Conservation (phyloP, 2,888 invertebrate genomes). For the Nephrocerus scutellatus region DNA sequence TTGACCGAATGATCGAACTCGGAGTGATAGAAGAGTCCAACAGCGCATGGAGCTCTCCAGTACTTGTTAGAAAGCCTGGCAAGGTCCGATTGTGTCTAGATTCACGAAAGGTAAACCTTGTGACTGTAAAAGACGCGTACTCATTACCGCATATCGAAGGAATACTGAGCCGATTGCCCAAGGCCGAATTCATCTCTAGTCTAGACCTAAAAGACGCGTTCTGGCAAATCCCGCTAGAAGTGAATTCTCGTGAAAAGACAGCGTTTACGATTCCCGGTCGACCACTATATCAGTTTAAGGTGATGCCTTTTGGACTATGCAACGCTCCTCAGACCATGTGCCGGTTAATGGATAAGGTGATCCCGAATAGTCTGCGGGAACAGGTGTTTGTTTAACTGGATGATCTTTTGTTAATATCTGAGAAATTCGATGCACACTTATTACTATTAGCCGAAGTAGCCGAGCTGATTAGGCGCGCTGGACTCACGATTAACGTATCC, state of each 20-base stretch:
- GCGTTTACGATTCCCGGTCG: no score
- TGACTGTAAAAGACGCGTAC: constrained; percentile 23
- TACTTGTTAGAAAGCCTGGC: constrained; percentile 27
- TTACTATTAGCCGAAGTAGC: no score
- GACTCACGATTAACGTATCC: no score
- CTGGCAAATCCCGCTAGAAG: constrained; percentile 4
- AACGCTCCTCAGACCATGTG: constrained; percentile 9
- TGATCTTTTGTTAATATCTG: no score
- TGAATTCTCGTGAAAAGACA: constrained; percentile 12
- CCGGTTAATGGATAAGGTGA: constrained; percentile 14
- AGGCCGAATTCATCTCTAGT: constrained; percentile 15
- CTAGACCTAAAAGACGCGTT: constrained; percentile 17
- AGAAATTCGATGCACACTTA: no score
- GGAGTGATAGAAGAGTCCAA: constrained; percentile 31
- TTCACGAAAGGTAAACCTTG: constrained; percentile 30
- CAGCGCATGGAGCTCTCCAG: constrained; percentile 32
- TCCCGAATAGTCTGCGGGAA: no score
- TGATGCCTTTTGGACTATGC: constrained; percentile 10
- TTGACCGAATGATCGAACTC: constrained; percentile 31
- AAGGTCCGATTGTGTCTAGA: constrained; percentile 30
- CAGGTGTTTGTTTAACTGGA: no score
- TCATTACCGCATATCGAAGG: constrained; percentile 19
- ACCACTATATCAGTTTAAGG: no score
- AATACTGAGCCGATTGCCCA: constrained; percentile 12
- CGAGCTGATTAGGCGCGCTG: no score